A percentile compares a stretch with the other conserved stretches of the same genome.
These are phyloP conservation scores for Lerista edwardsae DNA, from an alignment of 2,797 vertebrate genomes.

Conservation along the genomic window DNA sequence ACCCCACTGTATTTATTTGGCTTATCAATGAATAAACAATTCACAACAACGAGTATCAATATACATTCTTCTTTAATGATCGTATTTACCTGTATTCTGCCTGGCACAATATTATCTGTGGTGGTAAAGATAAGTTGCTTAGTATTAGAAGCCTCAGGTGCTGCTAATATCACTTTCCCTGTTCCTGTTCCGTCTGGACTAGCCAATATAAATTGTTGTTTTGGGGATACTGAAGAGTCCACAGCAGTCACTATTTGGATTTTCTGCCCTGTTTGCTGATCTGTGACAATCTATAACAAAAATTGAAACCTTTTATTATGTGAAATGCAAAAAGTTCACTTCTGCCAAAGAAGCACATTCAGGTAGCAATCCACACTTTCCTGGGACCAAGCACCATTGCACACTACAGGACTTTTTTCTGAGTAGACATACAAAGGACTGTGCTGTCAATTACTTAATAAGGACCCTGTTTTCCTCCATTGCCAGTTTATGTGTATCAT, in stretches of 20 bases:
- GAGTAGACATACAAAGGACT: no score
- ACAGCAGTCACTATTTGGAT: conserved; percentile 96
- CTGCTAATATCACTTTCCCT: conserved; percentile 94
- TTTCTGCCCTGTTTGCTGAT: conserved; percentile 96
- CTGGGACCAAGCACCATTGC: no score
- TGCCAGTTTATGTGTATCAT: not conserved
- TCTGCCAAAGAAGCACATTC: conserved; percentile 6
- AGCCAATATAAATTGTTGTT: conserved; percentile 94
- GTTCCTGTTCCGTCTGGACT: conserved; percentile 90
- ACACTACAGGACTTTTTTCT: no score
- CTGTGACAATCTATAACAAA: conserved; percentile 91
- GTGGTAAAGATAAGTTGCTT: conserved; percentile 97
- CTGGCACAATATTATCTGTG: conserved; percentile 91
- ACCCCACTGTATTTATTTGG: not conserved
- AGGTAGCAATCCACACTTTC: no score
- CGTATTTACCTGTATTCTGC: conserved; percentile 91
- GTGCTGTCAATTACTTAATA: not conserved
- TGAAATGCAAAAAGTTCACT: conserved; percentile 15
- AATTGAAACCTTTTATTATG: conserved; percentile 39
- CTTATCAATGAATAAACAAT: conserved; percentile 29
- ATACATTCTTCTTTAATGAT: conserved; percentile 13
- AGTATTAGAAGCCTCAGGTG: conserved; percentile 87
- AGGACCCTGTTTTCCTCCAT: conserved; percentile 1
- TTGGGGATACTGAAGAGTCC: conserved; percentile 88
- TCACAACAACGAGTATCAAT: not conserved